Conservation (phyloP, 2,113 vertebrate genomes). For the Tetrax tetrax region DNA sequence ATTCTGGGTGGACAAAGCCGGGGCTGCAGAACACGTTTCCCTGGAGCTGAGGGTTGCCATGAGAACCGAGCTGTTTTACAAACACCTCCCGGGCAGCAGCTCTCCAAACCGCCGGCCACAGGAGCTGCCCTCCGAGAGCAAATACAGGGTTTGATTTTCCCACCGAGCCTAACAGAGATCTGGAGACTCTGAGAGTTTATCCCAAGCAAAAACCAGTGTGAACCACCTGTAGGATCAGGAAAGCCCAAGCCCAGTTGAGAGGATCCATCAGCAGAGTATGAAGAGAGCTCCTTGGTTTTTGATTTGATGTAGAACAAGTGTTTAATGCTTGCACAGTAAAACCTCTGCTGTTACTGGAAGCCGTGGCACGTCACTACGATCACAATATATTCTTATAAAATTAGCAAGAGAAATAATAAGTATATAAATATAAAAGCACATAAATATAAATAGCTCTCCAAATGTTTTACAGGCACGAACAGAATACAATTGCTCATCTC, state of each 20-base stretch:
- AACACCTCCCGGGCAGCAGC: not conserved
- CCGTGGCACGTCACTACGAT: not conserved
- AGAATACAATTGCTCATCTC: not conserved
- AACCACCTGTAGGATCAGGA: not conserved
- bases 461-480: not conserved
- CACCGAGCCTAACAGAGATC: not conserved
- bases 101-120: not conserved
- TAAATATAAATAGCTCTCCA: not conserved
- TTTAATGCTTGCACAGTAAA: not conserved
- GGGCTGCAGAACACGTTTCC: not conserved
- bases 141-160: not conserved
- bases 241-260: not conserved
- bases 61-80: not conserved
- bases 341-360: not conserved
- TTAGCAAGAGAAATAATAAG: not conserved
- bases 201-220: not conserved
- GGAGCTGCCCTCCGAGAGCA: accelerated
- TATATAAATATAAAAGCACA: not conserved
- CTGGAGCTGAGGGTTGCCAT: not conserved
- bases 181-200: not conserved
- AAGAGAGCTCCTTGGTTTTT: not conserved
- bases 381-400: not conserved
- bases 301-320: not conserved
- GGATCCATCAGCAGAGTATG: not conserved
- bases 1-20: not conserved